Percentiles rank a stretch among this genome's conserved stretches.
Conservation (phyloP, 2,888 invertebrate genomes). For the Antheraea assamensis region DNA sequence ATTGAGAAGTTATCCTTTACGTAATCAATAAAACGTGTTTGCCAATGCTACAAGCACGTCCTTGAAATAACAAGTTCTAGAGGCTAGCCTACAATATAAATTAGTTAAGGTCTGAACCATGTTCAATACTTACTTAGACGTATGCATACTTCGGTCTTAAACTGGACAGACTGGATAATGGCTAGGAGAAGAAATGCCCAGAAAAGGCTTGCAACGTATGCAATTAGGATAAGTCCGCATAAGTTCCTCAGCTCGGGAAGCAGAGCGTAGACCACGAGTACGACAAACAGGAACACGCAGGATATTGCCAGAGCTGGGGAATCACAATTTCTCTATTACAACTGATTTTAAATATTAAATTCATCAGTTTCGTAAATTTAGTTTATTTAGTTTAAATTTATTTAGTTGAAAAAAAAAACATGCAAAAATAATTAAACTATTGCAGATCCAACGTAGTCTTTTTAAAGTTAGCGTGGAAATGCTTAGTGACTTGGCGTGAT, state of each 20-base stretch:
- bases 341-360: not conserved
- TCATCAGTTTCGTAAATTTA: not conserved
- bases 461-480: too few species aligned
- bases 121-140: slow-evolving; percentile 46
- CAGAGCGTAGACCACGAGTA: slow-evolving; percentile 51
- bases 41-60: not conserved
- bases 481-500: too few species aligned
- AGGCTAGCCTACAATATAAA: too few species aligned
- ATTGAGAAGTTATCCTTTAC: not conserved
- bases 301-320: slow-evolving; percentile 50
- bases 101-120: not conserved
- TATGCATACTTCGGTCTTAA: slow-evolving; percentile 34
- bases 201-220: slow-evolving; percentile 53
- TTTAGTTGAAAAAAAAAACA: too few species aligned
- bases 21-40: not conserved
- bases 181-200: slow-evolving; percentile 50
- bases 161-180: slow-evolving; percentile 38
- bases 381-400: too few species aligned
- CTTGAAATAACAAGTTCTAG: too few species aligned
- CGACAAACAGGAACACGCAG: slow-evolving; percentile 50
- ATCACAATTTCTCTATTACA: not conserved
- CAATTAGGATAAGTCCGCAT: slow-evolving; percentile 56
- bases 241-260: slow-evolving; percentile 56
- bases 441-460: too few species aligned
- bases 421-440: too few species aligned